Evolutionary conservation across 2,797 vertebrate species (phyloP).

Genomic region (Crypturellus tataupa): DNA sequence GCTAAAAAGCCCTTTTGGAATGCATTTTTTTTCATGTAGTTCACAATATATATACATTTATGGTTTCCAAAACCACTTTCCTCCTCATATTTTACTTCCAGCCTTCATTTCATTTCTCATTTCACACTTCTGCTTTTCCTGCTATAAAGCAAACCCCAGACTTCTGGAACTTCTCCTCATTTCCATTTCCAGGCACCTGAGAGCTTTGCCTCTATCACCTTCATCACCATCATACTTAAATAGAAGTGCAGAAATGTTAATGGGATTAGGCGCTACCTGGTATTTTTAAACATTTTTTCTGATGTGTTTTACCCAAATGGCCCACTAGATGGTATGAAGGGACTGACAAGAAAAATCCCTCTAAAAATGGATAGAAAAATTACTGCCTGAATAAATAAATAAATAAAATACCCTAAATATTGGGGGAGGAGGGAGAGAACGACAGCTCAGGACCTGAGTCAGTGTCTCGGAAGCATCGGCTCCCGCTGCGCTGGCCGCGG

Average conservation of each 20-base stretch:
- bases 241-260: not conserved
- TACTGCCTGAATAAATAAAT: not conserved
- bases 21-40: not conserved
- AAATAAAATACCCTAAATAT: fast-evolving
- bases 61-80: not conserved
- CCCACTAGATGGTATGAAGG: constrained; percentile 78
- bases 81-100: not conserved
- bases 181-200: not conserved
- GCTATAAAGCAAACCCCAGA: not conserved
- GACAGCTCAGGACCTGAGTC: not conserved
- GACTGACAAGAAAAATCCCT: not conserved
- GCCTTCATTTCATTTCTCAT: not conserved
- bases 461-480: too few species aligned
- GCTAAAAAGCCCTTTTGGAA: not conserved
- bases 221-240: not conserved
- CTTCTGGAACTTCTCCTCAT: not conserved
- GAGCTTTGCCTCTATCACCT: not conserved
- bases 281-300: not conserved
- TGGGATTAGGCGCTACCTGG: not conserved
- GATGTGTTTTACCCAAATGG: constrained; percentile 10
- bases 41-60: not conserved
- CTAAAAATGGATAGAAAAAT: not conserved
- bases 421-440: not conserved
- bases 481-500: not conserved
- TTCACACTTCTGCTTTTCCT: not conserved